These are phyloP conservation scores for Manacus vitellinus DNA, from an alignment of 2,113 vertebrate species.

Conservation along the genomic window DNA sequence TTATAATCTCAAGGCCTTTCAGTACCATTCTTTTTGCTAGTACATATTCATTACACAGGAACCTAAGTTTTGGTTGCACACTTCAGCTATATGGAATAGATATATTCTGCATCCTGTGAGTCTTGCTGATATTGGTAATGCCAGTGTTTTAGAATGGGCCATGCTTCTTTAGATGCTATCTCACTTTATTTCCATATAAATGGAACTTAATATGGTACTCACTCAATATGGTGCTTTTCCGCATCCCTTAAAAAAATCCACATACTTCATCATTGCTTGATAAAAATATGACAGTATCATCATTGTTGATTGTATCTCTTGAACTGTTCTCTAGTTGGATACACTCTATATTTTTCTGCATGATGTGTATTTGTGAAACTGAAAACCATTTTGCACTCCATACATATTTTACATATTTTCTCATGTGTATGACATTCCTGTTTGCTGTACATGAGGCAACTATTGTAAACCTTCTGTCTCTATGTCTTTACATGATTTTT, in stretches of 20 bases:
- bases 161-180: background rate
- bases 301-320: background rate
- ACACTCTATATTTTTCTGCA: background rate
- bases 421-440: background rate
- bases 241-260: background rate
- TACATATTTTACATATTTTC: background rate
- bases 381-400: background rate
- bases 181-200: background rate
- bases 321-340: background rate
- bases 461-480: background rate
- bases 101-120: background rate
- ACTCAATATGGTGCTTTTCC: background rate
- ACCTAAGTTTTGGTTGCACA: background rate
- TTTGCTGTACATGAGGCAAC: background rate
- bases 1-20: background rate
- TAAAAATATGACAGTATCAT: background rate
- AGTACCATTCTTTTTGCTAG: background rate
- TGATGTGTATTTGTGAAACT: background rate
- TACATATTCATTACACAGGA: background rate
- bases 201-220: background rate
- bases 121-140: background rate
- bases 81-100: background rate
- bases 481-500: background rate
- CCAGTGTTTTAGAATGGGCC: background rate
- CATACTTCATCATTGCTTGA: background rate